Evolutionary conservation across 2,888 invertebrate genomes (phyloP).

Genomic region (Pseudolycoriella hygida): DNA sequence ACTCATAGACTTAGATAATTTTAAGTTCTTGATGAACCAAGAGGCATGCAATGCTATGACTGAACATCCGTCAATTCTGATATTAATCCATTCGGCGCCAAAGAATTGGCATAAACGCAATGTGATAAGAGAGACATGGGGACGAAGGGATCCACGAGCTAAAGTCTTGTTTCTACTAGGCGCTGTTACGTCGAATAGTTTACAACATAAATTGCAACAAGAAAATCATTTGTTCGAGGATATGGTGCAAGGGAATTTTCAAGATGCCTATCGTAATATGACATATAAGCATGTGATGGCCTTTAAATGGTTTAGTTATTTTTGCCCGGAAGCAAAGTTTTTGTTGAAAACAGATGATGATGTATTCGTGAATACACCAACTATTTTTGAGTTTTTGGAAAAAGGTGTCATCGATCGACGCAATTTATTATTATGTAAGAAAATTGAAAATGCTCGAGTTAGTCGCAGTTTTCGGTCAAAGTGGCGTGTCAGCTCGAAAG

Average conservation of each 20-base stretch:
- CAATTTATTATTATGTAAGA: constrained; percentile 45
- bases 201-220: constrained; percentile 24
- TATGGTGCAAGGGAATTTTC: constrained; percentile 57
- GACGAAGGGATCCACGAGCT: constrained; percentile 32
- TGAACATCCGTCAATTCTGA: constrained; percentile 34
- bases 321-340: constrained; percentile 48
- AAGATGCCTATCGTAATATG: constrained; percentile 62
- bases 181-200: constrained; percentile 24
- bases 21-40: constrained; percentile 42
- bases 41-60: constrained; percentile 30
- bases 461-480: constrained; percentile 49
- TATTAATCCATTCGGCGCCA: constrained; percentile 53
- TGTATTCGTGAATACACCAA: constrained; percentile 50
- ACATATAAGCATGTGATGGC: constrained; percentile 74
- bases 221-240: constrained; percentile 44
- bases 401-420: constrained; percentile 18
- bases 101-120: constrained; percentile 42
- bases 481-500: constrained; percentile 54
- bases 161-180: constrained; percentile 53
- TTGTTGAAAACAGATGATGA: constrained; percentile 64
- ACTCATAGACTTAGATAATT: constrained; percentile 40
- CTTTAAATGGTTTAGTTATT: constrained; percentile 55
- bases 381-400: constrained; percentile 34
- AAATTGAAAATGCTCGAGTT: constrained; percentile 31
- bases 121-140: constrained; percentile 59